phyloP scores from a whole-genome alignment of 2,888 invertebrate genomes.

The Schizotus pectinicornis region DNA sequence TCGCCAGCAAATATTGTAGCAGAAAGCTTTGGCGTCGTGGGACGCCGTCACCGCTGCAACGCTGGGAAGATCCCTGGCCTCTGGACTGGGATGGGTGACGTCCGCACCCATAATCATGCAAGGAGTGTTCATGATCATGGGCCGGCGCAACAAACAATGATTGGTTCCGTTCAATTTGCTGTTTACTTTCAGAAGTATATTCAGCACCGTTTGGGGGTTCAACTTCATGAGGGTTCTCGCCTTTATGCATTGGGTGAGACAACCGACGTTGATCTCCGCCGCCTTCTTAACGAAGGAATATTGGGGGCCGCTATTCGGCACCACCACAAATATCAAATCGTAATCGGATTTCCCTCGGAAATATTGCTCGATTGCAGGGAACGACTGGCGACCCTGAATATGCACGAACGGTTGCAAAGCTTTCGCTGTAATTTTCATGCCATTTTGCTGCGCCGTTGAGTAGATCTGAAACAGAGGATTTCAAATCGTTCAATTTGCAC shows the following conservation, averaged over 20 bases:
- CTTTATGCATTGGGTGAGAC: conserved; percentile 78
- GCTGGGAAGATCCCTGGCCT: conserved; percentile 68
- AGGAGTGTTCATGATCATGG: conserved; percentile 53
- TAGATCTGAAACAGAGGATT: conserved; percentile 24
- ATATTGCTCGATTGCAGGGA: conserved; percentile 29
- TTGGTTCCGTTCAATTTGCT: conserved; percentile 86
- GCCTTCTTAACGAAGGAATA: conserved; percentile 66
- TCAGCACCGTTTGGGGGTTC: conserved; percentile 68
- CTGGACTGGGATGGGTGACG: conserved; percentile 90
- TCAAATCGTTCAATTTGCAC: background rate
- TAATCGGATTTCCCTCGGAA: conserved; percentile 42
- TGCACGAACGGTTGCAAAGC: conserved; percentile 29
- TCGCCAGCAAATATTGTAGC: conserved; percentile 78
- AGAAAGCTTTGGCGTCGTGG: conserved; percentile 69
- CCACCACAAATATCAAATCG: conserved; percentile 68
- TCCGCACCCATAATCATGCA: conserved; percentile 79
- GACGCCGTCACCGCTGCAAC: conserved; percentile 81
- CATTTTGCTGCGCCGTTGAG: conserved; percentile 19
- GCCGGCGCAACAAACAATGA: conserved; percentile 58
- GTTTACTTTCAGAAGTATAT: conserved; percentile 76
- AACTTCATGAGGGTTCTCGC: conserved; percentile 60
- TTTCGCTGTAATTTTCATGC: conserved; percentile 25
- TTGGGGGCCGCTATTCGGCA: conserved; percentile 58
- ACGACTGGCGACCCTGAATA: conserved; percentile 27
- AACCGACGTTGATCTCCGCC: conserved; percentile 71